Evolutionary conservation across 2,888 invertebrate genomes (phyloP), one percentile per base, ranked within the genome.

Genomic region (Oasisia sp.): DNA sequence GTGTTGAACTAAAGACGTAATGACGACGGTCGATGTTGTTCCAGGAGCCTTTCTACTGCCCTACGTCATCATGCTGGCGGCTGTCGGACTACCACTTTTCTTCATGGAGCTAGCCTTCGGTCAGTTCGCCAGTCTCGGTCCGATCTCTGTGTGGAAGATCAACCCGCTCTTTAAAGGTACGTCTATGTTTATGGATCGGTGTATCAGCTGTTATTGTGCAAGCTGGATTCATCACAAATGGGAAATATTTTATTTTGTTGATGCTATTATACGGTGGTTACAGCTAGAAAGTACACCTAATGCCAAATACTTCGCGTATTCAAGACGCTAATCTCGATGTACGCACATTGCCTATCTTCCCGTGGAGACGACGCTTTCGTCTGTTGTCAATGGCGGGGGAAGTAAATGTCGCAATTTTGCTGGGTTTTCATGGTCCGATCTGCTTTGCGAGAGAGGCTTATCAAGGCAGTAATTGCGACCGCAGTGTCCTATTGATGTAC

Each of bases 91-190:
- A 89, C 92, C 91, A 11, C 38, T 92, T 19, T 92, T 91, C 91
- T 91, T 50, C 90, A 27, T 91, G n/a, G 92, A 91, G 56, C 32
- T 91, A 11, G 27, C 44, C 27, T 90, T 91, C 14, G 92, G 91
- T 11, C 91, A 90, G 90, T 92, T 91, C 32, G 91, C 91, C 89
- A 91, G 92, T 56, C 89, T 89, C 4, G 92, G 92, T 12, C 92
- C 92, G 56, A 32, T 92, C 32, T 89, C 90, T 12, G 58, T 92
- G n/a, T 92, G 92, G 92, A 92, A 38, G 14, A 89, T 92, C 38
- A 91, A 91, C 56, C 92, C 92, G 32, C 91, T 92, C 0, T 92
- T 92, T 89, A 92, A 92, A 92, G 92, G 92, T 92, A 32, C 12
- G 32, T n/a, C 32, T 3, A 90, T 19, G 32, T 14, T 90, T 12